Conservation (phyloP, 2,888 invertebrate species). For the Yponomeuta malinellus region DNA sequence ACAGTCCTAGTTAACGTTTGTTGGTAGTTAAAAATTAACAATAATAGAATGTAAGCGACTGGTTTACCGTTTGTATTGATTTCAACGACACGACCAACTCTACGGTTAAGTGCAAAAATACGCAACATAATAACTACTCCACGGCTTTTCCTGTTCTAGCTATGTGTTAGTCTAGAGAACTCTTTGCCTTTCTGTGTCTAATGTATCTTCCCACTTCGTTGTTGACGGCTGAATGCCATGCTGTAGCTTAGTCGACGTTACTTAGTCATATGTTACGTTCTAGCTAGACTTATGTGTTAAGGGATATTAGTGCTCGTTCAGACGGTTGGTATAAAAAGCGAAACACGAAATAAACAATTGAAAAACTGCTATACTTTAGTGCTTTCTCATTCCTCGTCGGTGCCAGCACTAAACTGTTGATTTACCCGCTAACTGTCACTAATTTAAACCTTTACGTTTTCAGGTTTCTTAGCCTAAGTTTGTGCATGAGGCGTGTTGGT, state of each 20-base stretch:
- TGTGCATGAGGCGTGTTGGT: slow-evolving; percentile 40
- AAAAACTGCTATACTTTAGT: not conserved
- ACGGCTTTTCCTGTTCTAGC: slow-evolving; percentile 10
- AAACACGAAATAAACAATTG: not conserved
- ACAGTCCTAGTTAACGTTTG: slow-evolving; percentile 69
- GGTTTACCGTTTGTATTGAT: slow-evolving; percentile 41
- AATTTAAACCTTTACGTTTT: slow-evolving; percentile 47
- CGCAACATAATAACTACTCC: not conserved
- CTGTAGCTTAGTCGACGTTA: slow-evolving; percentile 41
- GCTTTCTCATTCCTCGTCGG: not conserved
- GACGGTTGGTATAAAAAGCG: not conserved
- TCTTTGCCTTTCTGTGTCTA: slow-evolving; percentile 20
- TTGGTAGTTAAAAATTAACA: slow-evolving; percentile 66
- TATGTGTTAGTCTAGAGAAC: slow-evolving; percentile 8
- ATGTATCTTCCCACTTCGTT: slow-evolving; percentile 48
- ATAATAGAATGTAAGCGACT: slow-evolving; percentile 57
- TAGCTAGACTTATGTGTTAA: slow-evolving; percentile 50
- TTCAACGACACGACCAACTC: slow-evolving; percentile 45
- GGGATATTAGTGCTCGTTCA: slow-evolving; percentile 34
- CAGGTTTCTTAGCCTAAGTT: slow-evolving; percentile 14
- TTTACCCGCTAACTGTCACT: slow-evolving; percentile 60
- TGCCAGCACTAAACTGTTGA: slow-evolving; percentile 18
- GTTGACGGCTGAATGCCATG: slow-evolving; percentile 54
- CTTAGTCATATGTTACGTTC: slow-evolving; percentile 61
- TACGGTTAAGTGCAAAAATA: slow-evolving; percentile 12